Percentiles rank a stretch among this genome's conserved stretches.
Evolutionary conservation across 2,888 invertebrate genomes (phyloP).

Genomic region (Lasioglossum figueresi): DNA sequence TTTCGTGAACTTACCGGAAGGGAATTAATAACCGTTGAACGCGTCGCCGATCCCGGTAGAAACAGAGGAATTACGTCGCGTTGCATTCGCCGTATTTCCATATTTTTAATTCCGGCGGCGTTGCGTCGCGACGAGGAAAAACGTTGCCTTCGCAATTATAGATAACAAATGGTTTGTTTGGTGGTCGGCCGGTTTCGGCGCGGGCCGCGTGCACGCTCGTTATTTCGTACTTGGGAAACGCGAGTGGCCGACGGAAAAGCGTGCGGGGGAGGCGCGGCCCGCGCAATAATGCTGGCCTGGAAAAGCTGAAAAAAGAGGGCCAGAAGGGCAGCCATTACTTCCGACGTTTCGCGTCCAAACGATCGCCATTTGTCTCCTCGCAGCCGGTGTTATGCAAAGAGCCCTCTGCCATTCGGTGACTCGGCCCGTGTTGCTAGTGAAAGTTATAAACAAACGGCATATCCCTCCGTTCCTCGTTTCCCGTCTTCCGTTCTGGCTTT

Average conservation of each 20-base stretch:
- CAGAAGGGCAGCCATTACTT: conserved; percentile 74
- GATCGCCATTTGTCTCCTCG: conserved; percentile 74
- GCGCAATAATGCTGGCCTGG: conserved; percentile 70
- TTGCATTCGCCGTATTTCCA: conserved; percentile 58
- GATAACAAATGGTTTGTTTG: conserved; percentile 72
- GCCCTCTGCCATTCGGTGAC: conserved; percentile 64
- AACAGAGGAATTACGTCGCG: conserved; percentile 44
- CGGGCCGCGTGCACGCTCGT: conserved; percentile 54
- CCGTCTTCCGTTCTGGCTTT: conserved; percentile 1
- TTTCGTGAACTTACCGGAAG: neutral
- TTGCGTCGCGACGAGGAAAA: conserved; percentile 53
- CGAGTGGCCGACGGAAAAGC: conserved; percentile 40
- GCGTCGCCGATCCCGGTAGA: conserved; percentile 31
- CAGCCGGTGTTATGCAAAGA: conserved; percentile 72
- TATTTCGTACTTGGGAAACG: conserved; percentile 65
- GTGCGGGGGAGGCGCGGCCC: conserved; percentile 25
- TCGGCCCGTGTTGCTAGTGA: conserved; percentile 62
- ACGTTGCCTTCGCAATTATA: conserved; percentile 69
- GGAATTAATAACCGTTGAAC: conserved; percentile 42
- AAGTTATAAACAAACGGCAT: conserved; percentile 68
- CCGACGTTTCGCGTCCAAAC: conserved; percentile 72
- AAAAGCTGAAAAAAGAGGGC: conserved; percentile 74
- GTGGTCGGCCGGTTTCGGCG: conserved; percentile 51
- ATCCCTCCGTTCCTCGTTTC: conserved; percentile 23
- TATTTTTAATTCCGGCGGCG: conserved; percentile 53